Base-by-base conservation (phyloP, 53 echinoderm and acorn worm species). In the Apostichopus leukothele region DNA sequence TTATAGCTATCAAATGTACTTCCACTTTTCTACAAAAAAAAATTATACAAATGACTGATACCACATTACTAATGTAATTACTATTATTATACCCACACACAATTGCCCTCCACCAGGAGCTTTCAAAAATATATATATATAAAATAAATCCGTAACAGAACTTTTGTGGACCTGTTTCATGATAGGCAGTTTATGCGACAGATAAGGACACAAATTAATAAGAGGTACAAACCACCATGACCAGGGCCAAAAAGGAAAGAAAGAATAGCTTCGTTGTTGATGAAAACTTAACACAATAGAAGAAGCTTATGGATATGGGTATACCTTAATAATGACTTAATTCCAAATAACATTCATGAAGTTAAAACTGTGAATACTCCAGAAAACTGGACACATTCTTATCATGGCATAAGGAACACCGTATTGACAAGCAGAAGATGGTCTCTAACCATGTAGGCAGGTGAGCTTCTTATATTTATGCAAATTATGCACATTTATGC, bases 21-120 rank as follows among this genome's bases (percentile, higher is more conserved):
- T 80, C 50, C 55, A 52, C 16, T 80, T 80, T 78, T 80, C 80
- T 80, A 80, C 80, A 80, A 80, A 80, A 80, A 25, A 16, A 68
- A 68, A 68, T 68, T 68, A 68, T 12, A 68, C 12, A 68, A 68
- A 68, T 18, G 68, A 68, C 5, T 68, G n/a, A 68, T 68, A 68
- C 68, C 11, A n/a, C 16, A 68, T 57, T 57, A 57, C 10, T 57
- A 57, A 57, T 9, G 7, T 10, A 57, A 57, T 57, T 39, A 39
- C 3, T 39, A 39, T 39, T 61, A 61, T 61, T 61, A 11, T 61
- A 61, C 61, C 61, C 68, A 14, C 16, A 68, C 5, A 14, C 19
- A 68, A 68, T 14, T 68, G 11, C 68, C 68, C 68, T 68, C 68
- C 68, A 68, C 68, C 68, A 68, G 16, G 68, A 14, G 16, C 12